phyloP scores from a whole-genome alignment of 2,113 vertebrate species.

The Chamaea fasciata region DNA sequence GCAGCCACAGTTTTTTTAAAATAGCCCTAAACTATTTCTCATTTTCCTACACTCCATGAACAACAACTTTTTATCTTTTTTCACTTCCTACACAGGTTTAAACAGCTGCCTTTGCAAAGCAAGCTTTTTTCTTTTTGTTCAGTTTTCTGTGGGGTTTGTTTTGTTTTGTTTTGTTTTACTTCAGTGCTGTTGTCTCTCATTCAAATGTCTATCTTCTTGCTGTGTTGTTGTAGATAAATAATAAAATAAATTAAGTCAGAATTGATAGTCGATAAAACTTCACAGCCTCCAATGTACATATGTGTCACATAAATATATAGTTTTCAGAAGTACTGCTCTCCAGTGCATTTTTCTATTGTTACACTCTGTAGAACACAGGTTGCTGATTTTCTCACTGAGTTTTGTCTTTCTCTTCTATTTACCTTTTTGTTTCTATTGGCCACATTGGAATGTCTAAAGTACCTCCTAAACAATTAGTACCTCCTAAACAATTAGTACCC shows the following conservation, averaged over 20 bases:
- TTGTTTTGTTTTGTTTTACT: neutral
- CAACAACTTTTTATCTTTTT: neutral
- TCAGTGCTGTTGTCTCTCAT: neutral
- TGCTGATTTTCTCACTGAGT: neutral
- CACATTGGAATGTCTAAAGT: neutral
- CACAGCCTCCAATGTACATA: neutral
- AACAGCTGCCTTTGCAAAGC: neutral
- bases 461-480: neutral
- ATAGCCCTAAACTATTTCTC: neutral
- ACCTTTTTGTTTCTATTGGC: neutral
- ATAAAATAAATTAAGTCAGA: neutral
- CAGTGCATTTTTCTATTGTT: neutral
- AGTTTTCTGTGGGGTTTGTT: fast-evolving
- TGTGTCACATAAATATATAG: neutral
- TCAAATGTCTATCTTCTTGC: neutral
- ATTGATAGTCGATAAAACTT: neutral
- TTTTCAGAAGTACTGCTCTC: neutral
- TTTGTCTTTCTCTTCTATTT: neutral
- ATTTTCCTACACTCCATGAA: neutral
- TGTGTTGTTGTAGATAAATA: neutral
- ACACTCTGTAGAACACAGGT: neutral
- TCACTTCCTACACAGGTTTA: neutral
- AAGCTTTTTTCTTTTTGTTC: neutral
- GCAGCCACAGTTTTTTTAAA: neutral
- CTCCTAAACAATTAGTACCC: neutral